Base-by-base conservation (phyloP, 2,797 vertebrate species). In the Danio aesculapii region DNA sequence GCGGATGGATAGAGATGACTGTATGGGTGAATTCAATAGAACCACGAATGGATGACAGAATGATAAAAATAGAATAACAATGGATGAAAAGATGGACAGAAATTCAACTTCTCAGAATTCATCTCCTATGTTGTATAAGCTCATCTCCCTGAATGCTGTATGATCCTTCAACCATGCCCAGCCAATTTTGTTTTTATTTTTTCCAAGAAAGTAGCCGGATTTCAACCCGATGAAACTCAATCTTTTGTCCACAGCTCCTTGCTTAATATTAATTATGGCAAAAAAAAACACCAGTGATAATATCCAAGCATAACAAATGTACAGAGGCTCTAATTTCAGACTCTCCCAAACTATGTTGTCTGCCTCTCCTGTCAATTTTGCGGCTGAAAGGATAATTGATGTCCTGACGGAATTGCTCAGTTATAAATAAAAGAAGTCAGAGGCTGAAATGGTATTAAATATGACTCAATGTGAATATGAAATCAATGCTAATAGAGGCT, bases 351-450 rank as follows among this genome's bases (percentile, higher is more conserved):
- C 61, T 50, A 80, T 75, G 64, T 79, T 67, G 58, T 61, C 77
- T n/a, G 21, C 73, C 46, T 69, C 57, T 47, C 17, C 83, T 41
- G 39, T 79, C 76, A 43, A 83, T 75, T 84, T 79, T 86, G 86
- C 77, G 81, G 66, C 82, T 63, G 58, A 75, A 83, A 89, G 85
- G 86, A 90, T 91, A 92, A 93, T 88, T 84, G 88, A 92, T 83
- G 87, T 88, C 88, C 91, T 87, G 8, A 17, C 63, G 75, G 70
- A 17, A 63, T 6, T 52, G 87, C 79, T 66, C 75, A 64, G 79
- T 92, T 90, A 93, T 92, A 90, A 93, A 94, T 92, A 93, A 92
- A 92, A 91, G 86, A 93, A 85, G 85, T 55, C 14, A 66, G 80
- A 79, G 77, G 62, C 85, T 84, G 44, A 64, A 73, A 73, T 73